Conservation (phyloP, 2,888 invertebrate genomes). For the Xylocampa areola region DNA sequence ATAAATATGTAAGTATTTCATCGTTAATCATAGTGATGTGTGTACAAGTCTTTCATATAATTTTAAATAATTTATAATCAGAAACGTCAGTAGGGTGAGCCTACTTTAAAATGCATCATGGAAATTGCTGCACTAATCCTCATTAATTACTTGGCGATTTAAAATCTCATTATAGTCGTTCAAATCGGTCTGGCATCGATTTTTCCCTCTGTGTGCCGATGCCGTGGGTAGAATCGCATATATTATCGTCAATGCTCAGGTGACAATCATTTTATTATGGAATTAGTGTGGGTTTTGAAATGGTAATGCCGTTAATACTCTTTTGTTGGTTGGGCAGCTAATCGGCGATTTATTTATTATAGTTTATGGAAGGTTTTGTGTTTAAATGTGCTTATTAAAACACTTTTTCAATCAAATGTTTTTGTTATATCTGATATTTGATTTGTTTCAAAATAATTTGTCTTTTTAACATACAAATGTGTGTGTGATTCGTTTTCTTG, state of each 20-base stretch:
- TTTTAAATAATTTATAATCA: constrained; percentile 29
- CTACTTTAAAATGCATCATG: constrained; percentile 63
- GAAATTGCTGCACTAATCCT: constrained; percentile 76
- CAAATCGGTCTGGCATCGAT: constrained; percentile 86
- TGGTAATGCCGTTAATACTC: constrained; percentile 31
- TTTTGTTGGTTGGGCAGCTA: constrained; percentile 17
- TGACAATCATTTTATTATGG: constrained; percentile 69
- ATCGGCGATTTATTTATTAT: constrained; percentile 18
- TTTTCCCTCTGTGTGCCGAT: constrained; percentile 70
- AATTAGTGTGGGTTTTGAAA: constrained; percentile 42
- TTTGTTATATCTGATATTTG: no score
- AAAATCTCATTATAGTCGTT: constrained; percentile 85
- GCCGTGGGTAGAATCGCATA: constrained; percentile 76
- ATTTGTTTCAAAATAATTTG: no score
- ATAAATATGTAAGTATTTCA: no score
- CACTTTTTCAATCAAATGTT: no score
- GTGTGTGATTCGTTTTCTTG: no score
- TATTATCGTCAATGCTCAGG: constrained; percentile 77
- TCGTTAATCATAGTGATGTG: neutral
- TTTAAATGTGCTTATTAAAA: neutral
- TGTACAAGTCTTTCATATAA: constrained; percentile 5
- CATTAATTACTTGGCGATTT: constrained; percentile 85
- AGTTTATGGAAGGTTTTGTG: constrained; percentile 1
- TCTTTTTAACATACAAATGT: no score
- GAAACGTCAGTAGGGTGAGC: constrained; percentile 28